These are phyloP conservation scores for Cyclopterus lumpus DNA, from an alignment of 2,797 vertebrate species.

Conservation along the genomic window DNA sequence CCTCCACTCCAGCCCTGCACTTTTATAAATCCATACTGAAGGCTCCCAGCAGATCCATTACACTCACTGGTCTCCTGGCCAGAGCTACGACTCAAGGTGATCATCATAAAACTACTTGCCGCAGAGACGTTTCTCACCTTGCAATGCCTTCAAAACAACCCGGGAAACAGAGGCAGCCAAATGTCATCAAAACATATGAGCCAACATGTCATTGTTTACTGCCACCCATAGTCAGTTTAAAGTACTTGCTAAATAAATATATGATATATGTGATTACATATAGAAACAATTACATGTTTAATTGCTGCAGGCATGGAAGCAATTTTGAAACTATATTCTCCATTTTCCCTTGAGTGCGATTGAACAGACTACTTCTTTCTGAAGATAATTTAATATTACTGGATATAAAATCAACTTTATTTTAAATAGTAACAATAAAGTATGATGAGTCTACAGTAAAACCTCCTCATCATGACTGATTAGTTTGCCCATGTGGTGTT, in stretches of 20 bases:
- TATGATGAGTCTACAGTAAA: slow-evolving; percentile 7
- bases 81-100: slow-evolving; percentile 88
- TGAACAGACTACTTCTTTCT: not conserved
- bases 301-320: slow-evolving; percentile 13
- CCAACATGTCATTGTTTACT: slow-evolving; percentile 47
- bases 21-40: slow-evolving; percentile 89
- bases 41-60: slow-evolving; percentile 87
- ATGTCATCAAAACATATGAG: slow-evolving; percentile 37
- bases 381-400: slow-evolving; percentile 2
- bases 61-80: slow-evolving; percentile 88
- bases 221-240: slow-evolving; percentile 17
- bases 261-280: slow-evolving; percentile 17
- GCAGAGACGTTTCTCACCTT: slow-evolving; percentile 69
- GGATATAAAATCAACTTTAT: slow-evolving; percentile 4
- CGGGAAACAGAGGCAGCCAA: slow-evolving; percentile 50
- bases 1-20: slow-evolving; percentile 66
- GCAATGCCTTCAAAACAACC: slow-evolving; percentile 70
- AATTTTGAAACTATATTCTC: not conserved
- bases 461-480: slow-evolving; percentile 6
- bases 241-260: slow-evolving; percentile 21
- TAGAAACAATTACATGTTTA: slow-evolving; percentile 15
- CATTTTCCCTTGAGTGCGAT: slow-evolving; percentile 3
- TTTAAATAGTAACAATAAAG: not conserved
- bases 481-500: slow-evolving; percentile 7
- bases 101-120: slow-evolving; percentile 83